Base-by-base conservation (phyloP, 2,888 invertebrate genomes). In the Idaea straminata region DNA sequence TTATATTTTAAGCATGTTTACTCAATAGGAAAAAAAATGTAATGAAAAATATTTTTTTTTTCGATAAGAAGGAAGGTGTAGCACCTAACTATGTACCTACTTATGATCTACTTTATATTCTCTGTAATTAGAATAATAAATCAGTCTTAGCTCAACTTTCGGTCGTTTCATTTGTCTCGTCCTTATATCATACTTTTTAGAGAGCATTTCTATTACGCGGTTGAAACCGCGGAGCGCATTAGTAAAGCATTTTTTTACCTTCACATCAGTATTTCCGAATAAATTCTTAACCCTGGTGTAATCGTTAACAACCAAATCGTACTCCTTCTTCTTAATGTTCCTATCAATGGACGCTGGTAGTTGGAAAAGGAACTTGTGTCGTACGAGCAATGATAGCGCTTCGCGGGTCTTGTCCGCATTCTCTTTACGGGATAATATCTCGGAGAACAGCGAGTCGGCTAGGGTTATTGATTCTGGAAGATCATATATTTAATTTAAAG, bases 271-370 rank as follows among this genome's bases (percentile, higher is more conserved):
- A 86, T 97, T 98, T 67, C 97, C 97, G 92, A 99, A 99, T 35
- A 99, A 93, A 82, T 99, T 98, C 85, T 98, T 98, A 4, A 98
- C 99, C 76, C 99, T 94, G 0, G 98, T 96, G 84, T 99, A 99
- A 86, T 99, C 99, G 83, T 99, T 99, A 68, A 99, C 98, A 34
- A 99, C 98, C 63, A 98, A 95, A 84, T 99, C 99, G 84, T 98
- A 99, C 83, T 99, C 99, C 63, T 98, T 98, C 80, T 97, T 96
- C 76, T 96, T 95, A 69, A 99, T 98, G 79, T 98, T 99, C 74
- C 96, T 95, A 80, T 99, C 98, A 62, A 99, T 99, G 61, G 97
- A 96, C 57, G 98, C 96, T 0, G 99, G 99, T 75, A 99, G 94
- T 84, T 99, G 98, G 87, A 99, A 99, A 7, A 99, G 94, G 86